Conservation (phyloP, 2,888 invertebrate genomes). For the Euclidia mi region DNA sequence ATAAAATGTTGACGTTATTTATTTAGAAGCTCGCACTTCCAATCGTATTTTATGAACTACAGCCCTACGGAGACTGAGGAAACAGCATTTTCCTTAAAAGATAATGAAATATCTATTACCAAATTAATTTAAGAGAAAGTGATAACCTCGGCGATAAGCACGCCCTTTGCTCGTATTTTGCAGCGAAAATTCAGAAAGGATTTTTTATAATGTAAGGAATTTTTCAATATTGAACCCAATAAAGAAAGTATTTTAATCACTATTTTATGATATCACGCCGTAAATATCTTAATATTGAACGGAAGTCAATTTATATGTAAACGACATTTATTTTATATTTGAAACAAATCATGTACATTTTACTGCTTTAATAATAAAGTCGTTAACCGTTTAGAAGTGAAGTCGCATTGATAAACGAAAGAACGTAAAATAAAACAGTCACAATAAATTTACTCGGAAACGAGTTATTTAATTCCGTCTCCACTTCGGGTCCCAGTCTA, state of each 20-base stretch:
- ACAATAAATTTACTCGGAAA: conserved; percentile 41
- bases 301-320: conserved; percentile 1
- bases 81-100: conserved; percentile 26
- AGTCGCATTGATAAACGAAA: conserved; percentile 38
- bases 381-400: conserved; percentile 29
- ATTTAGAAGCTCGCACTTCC: conserved; percentile 52
- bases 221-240: conserved; percentile 10
- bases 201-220: conserved; percentile 6
- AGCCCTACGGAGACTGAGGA: conserved; percentile 19
- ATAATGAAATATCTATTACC: conserved; percentile 28
- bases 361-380: conserved; percentile 37
- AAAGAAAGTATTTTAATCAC: conserved; percentile 27
- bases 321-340: conserved; percentile 15
- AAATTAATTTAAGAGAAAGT: conserved; percentile 27
- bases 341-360: conserved; percentile 36
- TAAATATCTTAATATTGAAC: conserved; percentile 15
- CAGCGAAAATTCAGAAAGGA: neutral
- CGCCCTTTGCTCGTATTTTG: neutral
- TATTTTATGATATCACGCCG: conserved; percentile 14
- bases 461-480: conserved; percentile 39
- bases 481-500: conserved; percentile 28
- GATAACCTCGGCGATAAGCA: conserved; percentile 15
- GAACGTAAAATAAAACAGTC: conserved; percentile 42
- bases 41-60: conserved; percentile 41
- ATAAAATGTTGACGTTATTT: conserved; percentile 64